Evolutionary conservation across 2,113 vertebrate genomes (phyloP), one percentile per base, ranked within the genome.

Genomic region (Thalassarche chlororhynchos): DNA sequence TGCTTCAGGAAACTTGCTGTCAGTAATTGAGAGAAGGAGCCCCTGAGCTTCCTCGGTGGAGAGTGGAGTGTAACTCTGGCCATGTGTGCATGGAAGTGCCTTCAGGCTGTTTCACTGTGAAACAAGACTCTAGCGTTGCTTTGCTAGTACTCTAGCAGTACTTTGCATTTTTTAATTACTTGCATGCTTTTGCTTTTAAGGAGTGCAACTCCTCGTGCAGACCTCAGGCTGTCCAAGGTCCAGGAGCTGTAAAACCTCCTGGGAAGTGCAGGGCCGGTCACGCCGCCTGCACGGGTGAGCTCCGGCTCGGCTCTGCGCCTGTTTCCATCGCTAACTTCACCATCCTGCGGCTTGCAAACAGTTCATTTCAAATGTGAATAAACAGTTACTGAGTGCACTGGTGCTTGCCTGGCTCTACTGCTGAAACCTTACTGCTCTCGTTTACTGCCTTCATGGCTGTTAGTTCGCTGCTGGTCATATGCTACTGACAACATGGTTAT

Each of bases 61-160:
- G 42, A 68, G 47, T 1, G 0, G 40, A 29, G 60, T 1, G 3
- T n/a, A 7, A 14, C 58, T 32, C 19, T 7, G 25, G 51, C 14
- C 2, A 3, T 0, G 6, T 38, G 46, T 21, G 20, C 52, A 5
- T 25, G 62, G 69, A 42, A 17, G 38, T 10, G 47, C 40, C 76
- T 28, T 26, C 46, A 17, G 83, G 81, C 86, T 80, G 40, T 66
- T 47, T 42, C 26, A 1, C 40, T 12, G 74, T 6, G 54, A 36
- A 36, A 36, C 52, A 47, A 42, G 38, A 6, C n/a, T 16, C 28
- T 5, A 34, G 32, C 4, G 1, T 40, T 18, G 54, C 55, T 42
- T 55, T 54, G 40, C n/a, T 15, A 4, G 17, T 19, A 5, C 77
- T 31, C 40, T 23, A 24, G 21, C 58, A 19, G 64, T 6, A 18